phyloP scores from a whole-genome alignment of 2,888 invertebrate genomes.

The Tethea ocularis region DNA sequence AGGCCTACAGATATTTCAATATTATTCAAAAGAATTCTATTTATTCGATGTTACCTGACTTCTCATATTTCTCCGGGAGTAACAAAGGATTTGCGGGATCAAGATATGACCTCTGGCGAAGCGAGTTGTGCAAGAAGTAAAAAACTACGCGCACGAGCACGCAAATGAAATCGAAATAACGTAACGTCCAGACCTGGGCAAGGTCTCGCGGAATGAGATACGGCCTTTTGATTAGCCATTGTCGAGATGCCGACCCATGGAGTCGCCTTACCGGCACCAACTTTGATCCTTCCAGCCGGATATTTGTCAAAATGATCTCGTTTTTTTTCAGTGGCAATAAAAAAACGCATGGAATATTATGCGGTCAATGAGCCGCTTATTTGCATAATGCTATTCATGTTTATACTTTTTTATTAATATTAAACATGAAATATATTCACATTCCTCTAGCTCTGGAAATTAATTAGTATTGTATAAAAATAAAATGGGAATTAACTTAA shows the following conservation, averaged over 20 bases:
- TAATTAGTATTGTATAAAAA: too few relatives aligned
- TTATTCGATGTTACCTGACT: conserved; percentile 64
- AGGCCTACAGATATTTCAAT: conserved; percentile 78
- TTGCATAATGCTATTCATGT: conserved; percentile 43
- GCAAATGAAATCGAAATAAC: conserved; percentile 84
- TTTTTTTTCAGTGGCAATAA: conserved; percentile 31
- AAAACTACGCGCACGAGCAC: conserved; percentile 74
- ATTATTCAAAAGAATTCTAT: conserved; percentile 75
- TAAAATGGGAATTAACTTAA: conserved; percentile 16
- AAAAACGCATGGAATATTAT: conserved; percentile 17
- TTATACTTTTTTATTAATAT: conserved; percentile 20
- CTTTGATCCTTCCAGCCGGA: conserved; percentile 31
- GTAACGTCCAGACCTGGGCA: conserved; percentile 60
- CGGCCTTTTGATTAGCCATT: conserved; percentile 81
- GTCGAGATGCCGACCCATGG: conserved; percentile 61
- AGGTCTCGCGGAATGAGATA: conserved; percentile 77
- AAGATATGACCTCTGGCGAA: conserved; percentile 71
- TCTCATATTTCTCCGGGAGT: conserved; percentile 76
- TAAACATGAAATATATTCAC: too few relatives aligned
- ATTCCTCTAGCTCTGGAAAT: too few relatives aligned
- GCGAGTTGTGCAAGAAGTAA: conserved; percentile 59
- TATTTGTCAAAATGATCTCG: conserved; percentile 33
- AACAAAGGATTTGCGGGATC: conserved; percentile 71
- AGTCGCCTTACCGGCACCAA: conserved; percentile 44
- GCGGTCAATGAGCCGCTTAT: conserved; percentile 20